Conservation (phyloP, 2,113 vertebrate genomes). For the Brachirus orientalis region DNA sequence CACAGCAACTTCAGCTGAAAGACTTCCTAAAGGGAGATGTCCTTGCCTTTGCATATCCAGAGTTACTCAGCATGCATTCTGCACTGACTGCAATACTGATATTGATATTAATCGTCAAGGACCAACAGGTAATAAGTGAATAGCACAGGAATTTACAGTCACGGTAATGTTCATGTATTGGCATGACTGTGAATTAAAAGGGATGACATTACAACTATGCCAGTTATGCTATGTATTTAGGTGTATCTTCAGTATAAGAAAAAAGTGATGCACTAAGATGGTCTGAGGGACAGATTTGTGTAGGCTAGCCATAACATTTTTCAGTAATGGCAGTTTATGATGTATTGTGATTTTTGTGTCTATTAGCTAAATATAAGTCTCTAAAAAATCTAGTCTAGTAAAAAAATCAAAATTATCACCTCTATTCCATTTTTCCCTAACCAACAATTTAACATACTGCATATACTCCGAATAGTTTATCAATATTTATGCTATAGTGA, state of each 20-base stretch:
- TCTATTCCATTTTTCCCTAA: too few relatives aligned
- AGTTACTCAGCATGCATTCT: background rate
- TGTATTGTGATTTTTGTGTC: too few relatives aligned
- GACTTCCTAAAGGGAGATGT: background rate
- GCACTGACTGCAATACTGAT: background rate
- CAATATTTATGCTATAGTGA: background rate
- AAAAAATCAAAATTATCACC: too few relatives aligned
- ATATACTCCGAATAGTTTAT: too few relatives aligned
- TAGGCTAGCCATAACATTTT: too few relatives aligned
- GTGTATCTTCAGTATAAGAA: background rate
- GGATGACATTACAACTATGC: background rate
- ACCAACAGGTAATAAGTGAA: background rate
- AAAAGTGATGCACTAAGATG: background rate
- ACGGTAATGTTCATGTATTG: background rate
- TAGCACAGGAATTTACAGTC: background rate
- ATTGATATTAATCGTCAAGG: slow-evolving; percentile 7
- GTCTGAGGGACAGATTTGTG: background rate
- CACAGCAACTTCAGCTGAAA: background rate
- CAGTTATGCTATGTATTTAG: background rate
- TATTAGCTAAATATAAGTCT: too few relatives aligned
- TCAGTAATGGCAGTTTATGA: too few relatives aligned
- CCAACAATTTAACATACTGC: too few relatives aligned
- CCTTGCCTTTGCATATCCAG: slow-evolving; percentile 1
- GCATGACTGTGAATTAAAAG: background rate
- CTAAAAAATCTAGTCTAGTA: too few relatives aligned